Conservation (phyloP, 2,888 invertebrate species). For the Idaea dimidiata region DNA sequence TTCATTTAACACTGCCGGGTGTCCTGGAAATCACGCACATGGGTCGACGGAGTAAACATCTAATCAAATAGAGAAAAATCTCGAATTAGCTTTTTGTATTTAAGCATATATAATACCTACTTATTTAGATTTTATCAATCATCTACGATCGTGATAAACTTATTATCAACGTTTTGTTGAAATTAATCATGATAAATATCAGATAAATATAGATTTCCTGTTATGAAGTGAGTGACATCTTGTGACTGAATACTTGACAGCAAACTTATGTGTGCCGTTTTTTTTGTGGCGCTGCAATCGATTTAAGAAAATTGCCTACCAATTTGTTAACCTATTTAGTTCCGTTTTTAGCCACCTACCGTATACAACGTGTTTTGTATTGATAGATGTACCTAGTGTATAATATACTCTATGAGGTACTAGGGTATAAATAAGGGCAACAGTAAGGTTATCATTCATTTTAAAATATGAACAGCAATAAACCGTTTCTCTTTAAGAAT, state of each 20-base stretch:
- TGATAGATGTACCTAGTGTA: too few species aligned
- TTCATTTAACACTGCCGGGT: background rate
- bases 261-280: background rate
- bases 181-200: background rate
- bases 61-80: background rate
- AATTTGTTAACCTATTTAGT: background rate
- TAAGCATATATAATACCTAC: too few species aligned
- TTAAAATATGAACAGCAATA: too few species aligned
- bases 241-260: background rate
- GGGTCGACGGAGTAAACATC: background rate
- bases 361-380: too few species aligned
- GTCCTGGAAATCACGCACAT: background rate
- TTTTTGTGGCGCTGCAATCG: background rate
- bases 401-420: too few species aligned
- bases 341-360: background rate
- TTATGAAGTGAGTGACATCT: background rate
- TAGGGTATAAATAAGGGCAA: too few species aligned
- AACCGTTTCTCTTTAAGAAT: too few species aligned
- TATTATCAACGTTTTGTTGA: slow-evolving; percentile 3
- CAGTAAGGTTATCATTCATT: too few species aligned
- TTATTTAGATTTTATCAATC: background rate
- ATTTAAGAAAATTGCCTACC: background rate
- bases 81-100: background rate
- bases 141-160: background rate
- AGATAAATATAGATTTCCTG: background rate